A percentile compares a stretch with the other conserved stretches of the same genome.
These are phyloP conservation scores for Drosophila monieri DNA, from an alignment of 2,888 invertebrate genomes.

Conservation along the genomic window DNA sequence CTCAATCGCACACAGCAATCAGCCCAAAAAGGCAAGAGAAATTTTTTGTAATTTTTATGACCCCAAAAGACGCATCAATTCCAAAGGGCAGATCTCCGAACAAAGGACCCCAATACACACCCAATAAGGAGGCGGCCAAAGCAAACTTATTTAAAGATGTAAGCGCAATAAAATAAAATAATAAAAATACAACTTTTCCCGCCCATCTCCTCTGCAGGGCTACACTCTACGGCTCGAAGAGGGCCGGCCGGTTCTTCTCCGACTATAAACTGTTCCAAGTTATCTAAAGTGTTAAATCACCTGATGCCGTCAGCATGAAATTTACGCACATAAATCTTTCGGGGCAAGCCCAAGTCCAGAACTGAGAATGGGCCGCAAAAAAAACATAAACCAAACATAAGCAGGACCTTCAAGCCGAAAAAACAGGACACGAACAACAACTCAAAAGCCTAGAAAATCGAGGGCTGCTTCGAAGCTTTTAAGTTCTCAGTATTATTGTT, in stretches of 20 bases:
- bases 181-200: conserved; percentile 75
- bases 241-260: conserved; percentile 17
- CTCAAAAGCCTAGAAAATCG: conserved; percentile 43
- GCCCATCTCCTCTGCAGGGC: conserved; percentile 18
- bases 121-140: conserved; percentile 38
- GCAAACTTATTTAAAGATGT: conserved; percentile 72
- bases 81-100: conserved; percentile 49
- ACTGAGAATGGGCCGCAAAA: conserved; percentile 49
- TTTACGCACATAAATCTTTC: conserved; percentile 80
- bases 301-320: conserved; percentile 83
- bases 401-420: conserved; percentile 45
- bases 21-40: conserved; percentile 66
- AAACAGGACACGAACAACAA: conserved; percentile 29
- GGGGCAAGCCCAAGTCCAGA: conserved; percentile 54
- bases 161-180: conserved; percentile 75
- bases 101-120: conserved; percentile 44
- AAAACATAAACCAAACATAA: conserved; percentile 79
- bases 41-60: conserved; percentile 77
- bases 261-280: conserved; percentile 78
- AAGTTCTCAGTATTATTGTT: background rate
- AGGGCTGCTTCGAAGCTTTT: conserved; percentile 31
- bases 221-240: conserved; percentile 18
- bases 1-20: conserved; percentile 68
- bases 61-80: conserved; percentile 81
- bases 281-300: conserved; percentile 83